Percentiles rank a stretch among this genome's conserved stretches.
These are phyloP conservation scores for Helogale parvula DNA, from an alignment of 2,113 vertebrate genomes.

Conservation along the genomic window DNA sequence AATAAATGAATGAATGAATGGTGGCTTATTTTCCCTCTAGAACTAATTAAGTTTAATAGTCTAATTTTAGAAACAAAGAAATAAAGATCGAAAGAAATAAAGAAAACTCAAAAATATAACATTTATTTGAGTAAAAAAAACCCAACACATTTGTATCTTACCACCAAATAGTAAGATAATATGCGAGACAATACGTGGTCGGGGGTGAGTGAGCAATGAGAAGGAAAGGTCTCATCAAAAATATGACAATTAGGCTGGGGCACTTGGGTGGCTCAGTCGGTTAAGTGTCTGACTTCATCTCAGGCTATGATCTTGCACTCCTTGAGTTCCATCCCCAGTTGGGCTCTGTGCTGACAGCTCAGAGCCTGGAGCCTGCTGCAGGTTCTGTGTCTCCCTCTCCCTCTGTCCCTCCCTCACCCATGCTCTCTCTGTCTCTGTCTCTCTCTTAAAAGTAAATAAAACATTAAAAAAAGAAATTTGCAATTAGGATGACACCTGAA, in stretches of 20 bases:
- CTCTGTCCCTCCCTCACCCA: no score
- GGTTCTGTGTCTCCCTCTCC: no score
- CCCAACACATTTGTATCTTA: not conserved
- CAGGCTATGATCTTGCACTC: no score
- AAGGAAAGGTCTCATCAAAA: not conserved
- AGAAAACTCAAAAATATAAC: not conserved
- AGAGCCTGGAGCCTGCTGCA: no score
- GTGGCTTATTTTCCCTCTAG: not conserved
- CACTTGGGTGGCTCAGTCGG: no score
- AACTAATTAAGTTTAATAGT: not conserved
- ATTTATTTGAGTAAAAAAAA: not conserved
- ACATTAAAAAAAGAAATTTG: not conserved
- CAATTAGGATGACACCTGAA: not conserved
- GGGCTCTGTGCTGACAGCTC: no score
- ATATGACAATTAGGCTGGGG: not conserved
- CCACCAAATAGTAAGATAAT: not conserved
- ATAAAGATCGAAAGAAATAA: not conserved
- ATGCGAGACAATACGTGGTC: not conserved
- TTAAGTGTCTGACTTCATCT: no score
- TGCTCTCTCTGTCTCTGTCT: no score
- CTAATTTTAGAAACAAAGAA: not conserved
- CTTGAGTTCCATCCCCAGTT: no score
- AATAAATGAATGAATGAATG: not conserved
- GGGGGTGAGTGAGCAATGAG: not conserved
- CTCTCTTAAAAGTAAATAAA: no score